Base-by-base conservation (phyloP, 2,888 invertebrate species). In the Macrosiphum euphorbiae region DNA sequence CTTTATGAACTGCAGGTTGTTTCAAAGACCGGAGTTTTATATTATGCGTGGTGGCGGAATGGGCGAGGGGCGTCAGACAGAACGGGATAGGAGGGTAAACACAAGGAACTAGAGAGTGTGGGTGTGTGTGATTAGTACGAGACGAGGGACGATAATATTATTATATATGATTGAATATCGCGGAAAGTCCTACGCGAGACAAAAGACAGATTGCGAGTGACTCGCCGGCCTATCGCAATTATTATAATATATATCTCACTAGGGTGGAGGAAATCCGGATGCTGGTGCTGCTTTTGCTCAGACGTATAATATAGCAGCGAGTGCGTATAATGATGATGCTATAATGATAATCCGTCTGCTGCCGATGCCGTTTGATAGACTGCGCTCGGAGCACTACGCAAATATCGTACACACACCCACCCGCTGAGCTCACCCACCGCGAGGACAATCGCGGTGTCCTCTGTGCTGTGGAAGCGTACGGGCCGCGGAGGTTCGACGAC, bases 351-450 rank as follows among this genome's bases (percentile, higher is more conserved):
- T 89, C 58, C 58, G 88, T 89, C 78, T 20, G 35, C 35, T 88
- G 88, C 41, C 88, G 35, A 41, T 55, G 88, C 55, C 58, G 88
- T 89, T 58, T 89, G 88, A 89, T 44, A 44, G 41, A 89, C 58
- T 78, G 78, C 7, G 78, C 78, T 78, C 20, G 7, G 78, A 78
- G 78, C 35, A 20, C 16, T 78, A 78, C 35, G 78, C 78, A 20
- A 78, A 78, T 78, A 78, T 35, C 35, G 35, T 5, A 20, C 1
- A 20, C 28, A 61, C 61, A 67, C n/a, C n/a, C 67, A 67, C 67
- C 16, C 13, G 16, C 67, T 16, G 13, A n/a, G 67, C 26, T 35
- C 78, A 78, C 16, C 20, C 35, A 78, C 78, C 35, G n/a, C 67
- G 7, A 78, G 78, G 78, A 78, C 78, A 78, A 78, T 78, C 78